phyloP scores from a whole-genome alignment of 2,797 vertebrate species.

The Hydrocynus forskahlii region DNA sequence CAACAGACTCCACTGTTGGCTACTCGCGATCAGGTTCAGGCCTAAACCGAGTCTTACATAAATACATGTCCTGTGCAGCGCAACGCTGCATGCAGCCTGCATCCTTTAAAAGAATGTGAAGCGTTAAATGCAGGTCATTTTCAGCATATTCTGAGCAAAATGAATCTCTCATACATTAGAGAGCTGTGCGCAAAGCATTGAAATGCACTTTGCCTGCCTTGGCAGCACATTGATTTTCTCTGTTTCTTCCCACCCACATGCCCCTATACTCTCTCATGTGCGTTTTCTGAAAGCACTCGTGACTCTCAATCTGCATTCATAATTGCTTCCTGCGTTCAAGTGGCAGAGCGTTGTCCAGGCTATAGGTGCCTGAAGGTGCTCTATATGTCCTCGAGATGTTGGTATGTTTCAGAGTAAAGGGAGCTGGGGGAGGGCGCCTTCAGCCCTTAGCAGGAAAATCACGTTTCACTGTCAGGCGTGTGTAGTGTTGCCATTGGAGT shows the following conservation, averaged over 20 bases:
- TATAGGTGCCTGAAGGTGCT: slow-evolving; percentile 13
- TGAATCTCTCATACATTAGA: slow-evolving; percentile 39
- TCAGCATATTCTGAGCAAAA: slow-evolving; percentile 25
- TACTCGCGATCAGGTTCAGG: slow-evolving; percentile 72
- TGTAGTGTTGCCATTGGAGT: not conserved
- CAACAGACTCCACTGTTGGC: slow-evolving; percentile 77
- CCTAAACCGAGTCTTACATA: slow-evolving; percentile 67
- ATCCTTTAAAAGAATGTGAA: slow-evolving; percentile 11
- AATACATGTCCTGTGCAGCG: slow-evolving; percentile 35
- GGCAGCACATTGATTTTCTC: slow-evolving; percentile 47
- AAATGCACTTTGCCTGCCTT: slow-evolving; percentile 31
- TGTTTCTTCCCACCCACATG: slow-evolving; percentile 53
- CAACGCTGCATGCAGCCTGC: not conserved
- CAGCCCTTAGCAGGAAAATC: slow-evolving; percentile 5
- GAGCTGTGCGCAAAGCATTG: slow-evolving; percentile 20
- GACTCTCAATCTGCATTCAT: slow-evolving; percentile 45
- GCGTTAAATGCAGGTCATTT: slow-evolving; percentile 27
- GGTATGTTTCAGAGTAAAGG: slow-evolving; percentile 22
- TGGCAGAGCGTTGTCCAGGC: slow-evolving; percentile 12
- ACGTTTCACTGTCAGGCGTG: slow-evolving; percentile 17
- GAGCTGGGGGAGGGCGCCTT: not conserved
- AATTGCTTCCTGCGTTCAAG: slow-evolving; percentile 49
- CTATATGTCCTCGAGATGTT: slow-evolving; percentile 5
- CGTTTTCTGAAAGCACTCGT: slow-evolving; percentile 51
- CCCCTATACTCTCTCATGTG: slow-evolving; percentile 47